Percentiles rank a stretch among this genome's conserved stretches.
Conservation (phyloP, 2,113 vertebrate species). For the Nothocercus julius region DNA sequence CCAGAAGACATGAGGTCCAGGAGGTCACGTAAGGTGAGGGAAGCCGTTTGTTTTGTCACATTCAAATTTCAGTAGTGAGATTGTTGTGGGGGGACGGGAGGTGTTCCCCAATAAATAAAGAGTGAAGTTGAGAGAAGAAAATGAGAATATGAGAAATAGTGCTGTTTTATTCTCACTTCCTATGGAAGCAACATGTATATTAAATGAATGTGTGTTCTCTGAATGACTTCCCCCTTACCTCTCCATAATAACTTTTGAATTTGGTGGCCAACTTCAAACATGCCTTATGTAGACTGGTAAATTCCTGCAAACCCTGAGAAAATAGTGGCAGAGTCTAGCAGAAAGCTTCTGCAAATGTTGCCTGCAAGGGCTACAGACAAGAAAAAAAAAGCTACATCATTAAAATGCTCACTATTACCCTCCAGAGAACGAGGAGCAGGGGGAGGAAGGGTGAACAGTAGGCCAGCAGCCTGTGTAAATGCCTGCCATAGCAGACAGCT, state of each 20-base stretch:
- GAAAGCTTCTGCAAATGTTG: not conserved
- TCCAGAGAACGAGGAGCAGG: not conserved
- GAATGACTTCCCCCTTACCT: not conserved
- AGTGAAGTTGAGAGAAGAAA: not conserved
- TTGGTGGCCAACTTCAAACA: not conserved
- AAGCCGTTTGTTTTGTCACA: not conserved
- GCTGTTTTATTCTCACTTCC: not conserved
- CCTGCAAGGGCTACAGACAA: not conserved
- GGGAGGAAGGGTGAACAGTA: conserved; percentile 10
- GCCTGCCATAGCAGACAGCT: not conserved
- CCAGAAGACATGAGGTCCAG: not conserved
- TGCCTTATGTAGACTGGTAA: not conserved
- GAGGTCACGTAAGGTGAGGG: not conserved
- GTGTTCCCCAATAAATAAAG: not conserved
- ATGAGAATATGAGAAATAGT: not conserved
- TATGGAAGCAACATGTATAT: not conserved
- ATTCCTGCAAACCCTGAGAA: not conserved
- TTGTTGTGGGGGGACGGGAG: no score
- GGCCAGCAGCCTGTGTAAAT: not conserved
- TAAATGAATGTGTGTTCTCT: not conserved
- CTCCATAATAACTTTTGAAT: not conserved
- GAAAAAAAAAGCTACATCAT: conserved; percentile 6
- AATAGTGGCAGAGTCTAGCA: not conserved
- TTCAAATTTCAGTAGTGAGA: not conserved
- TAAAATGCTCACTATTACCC: conserved; percentile 3